Conservation (phyloP, 2,888 invertebrate species). For the Lasioglossum figueresi region DNA sequence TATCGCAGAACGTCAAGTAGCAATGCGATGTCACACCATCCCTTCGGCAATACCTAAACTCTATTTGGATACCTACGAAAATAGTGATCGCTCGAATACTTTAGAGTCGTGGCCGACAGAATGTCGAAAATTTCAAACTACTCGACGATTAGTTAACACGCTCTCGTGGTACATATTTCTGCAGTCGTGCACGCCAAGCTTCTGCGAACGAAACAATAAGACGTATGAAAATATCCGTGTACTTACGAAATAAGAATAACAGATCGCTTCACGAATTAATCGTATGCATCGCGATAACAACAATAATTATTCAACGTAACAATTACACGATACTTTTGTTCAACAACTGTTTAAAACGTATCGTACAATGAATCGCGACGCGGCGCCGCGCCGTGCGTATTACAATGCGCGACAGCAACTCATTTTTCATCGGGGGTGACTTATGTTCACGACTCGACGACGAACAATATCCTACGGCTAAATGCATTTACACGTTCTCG, state of each 20-base stretch:
- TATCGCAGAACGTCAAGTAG: neutral
- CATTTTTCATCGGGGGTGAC: conserved; percentile 31
- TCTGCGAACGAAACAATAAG: neutral
- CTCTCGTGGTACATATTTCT: neutral
- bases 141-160: neutral
- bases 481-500: conserved; percentile 23
- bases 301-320: neutral
- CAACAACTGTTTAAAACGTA: neutral
- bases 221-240: neutral
- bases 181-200: neutral
- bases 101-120: neutral
- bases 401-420: neutral
- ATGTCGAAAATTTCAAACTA: neutral
- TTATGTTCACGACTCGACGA: conserved; percentile 27
- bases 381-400: neutral
- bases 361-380: neutral
- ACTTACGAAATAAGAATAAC: neutral
- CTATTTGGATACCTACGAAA: conserved; percentile 20
- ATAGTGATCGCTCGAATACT: conserved; percentile 2
- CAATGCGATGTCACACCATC: conserved; percentile 1
- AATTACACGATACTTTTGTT: neutral
- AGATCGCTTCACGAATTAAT: neutral
- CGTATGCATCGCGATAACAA: neutral
- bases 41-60: neutral
- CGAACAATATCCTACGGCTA: conserved; percentile 38